Percentiles rank a stretch among this genome's conserved stretches.
These are phyloP conservation scores for Bursaphelenchus okinawaensis DNA, from an alignment of 2,888 invertebrate genomes.

Conservation along the genomic window DNA sequence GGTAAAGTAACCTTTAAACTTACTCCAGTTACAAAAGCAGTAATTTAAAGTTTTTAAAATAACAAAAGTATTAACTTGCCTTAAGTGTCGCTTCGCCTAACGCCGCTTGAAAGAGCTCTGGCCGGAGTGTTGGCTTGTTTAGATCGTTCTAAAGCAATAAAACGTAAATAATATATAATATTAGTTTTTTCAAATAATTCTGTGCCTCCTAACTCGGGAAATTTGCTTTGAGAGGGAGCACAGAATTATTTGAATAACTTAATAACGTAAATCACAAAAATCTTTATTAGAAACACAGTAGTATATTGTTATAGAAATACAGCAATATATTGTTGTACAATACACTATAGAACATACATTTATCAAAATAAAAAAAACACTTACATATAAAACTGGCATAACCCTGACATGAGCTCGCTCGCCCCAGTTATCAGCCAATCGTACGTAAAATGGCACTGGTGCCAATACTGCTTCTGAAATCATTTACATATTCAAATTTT, in stretches of 20 bases:
- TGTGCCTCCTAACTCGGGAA: neutral
- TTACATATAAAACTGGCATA: conserved; percentile 25
- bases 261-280: too few species aligned
- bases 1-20: too few species aligned
- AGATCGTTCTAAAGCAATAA: conserved; percentile 30
- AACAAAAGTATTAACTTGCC: neutral
- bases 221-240: neutral
- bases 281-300: too few species aligned
- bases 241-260: too few species aligned
- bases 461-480: conserved; percentile 51
- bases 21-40: too few species aligned
- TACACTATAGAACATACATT: too few species aligned
- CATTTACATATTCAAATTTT: too few species aligned
- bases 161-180: too few species aligned
- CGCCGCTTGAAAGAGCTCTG: conserved; percentile 24
- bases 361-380: conserved; percentile 10
- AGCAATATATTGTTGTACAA: too few species aligned
- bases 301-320: too few species aligned
- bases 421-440: conserved; percentile 43
- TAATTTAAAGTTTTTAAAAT: neutral
- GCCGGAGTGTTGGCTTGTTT: conserved; percentile 24
- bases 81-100: conserved; percentile 1
- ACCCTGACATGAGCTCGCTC: conserved; percentile 43
- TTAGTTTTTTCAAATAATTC: neutral
- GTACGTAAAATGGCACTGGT: conserved; percentile 47